These are phyloP conservation scores for Tympanuchus pallidicinctus DNA, from an alignment of 2,113 vertebrate genomes.

Conservation along the genomic window DNA sequence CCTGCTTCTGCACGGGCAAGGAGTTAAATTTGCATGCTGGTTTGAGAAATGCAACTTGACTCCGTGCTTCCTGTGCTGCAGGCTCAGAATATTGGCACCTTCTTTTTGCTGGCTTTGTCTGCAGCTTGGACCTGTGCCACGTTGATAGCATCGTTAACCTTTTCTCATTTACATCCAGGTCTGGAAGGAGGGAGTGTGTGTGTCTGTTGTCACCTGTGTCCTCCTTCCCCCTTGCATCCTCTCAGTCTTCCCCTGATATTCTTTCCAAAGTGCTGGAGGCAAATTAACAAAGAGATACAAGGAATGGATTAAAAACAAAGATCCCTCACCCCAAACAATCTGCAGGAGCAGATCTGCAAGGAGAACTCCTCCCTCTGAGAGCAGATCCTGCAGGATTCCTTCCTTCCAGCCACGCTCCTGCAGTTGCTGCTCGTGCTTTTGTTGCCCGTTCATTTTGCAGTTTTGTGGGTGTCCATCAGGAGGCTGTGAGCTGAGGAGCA, in stretches of 20 bases:
- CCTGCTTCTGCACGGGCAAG: neutral
- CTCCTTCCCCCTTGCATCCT: neutral
- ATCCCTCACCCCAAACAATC: too few species aligned
- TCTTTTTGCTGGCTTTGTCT: neutral
- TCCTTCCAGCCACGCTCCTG: neutral
- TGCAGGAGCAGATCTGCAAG: neutral
- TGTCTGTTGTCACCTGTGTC: neutral
- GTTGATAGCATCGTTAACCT: neutral
- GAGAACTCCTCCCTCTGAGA: neutral
- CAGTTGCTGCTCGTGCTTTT: neutral
- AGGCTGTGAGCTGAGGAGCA: neutral
- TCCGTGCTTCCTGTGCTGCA: neutral
- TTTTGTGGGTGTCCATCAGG: neutral
- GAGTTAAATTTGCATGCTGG: neutral
- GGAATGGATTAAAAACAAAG: neutral
- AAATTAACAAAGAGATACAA: neutral
- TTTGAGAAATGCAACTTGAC: neutral
- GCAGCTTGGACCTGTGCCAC: neutral
- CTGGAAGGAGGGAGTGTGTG: neutral
- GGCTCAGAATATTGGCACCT: neutral
- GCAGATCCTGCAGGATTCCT: neutral
- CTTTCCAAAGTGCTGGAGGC: neutral
- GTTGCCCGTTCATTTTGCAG: neutral
- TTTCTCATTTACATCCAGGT: neutral
- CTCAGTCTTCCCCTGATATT: neutral